These are phyloP conservation scores for Eupleurogrammus muticus DNA, from an alignment of 2,797 vertebrate species.

Conservation along the genomic window DNA sequence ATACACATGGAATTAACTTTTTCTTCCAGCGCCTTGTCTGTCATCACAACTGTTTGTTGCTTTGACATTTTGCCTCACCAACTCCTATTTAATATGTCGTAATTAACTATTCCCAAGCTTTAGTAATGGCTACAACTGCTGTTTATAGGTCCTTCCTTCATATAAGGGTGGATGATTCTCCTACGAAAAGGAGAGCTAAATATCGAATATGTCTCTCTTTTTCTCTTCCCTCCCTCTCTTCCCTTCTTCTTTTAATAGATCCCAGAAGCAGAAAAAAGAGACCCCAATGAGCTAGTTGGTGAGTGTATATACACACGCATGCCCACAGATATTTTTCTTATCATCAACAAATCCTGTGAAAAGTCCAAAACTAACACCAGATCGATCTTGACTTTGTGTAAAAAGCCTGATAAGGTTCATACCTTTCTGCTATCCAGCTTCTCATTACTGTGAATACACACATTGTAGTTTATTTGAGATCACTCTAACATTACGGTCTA, in stretches of 20 bases:
- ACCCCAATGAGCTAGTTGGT: slow-evolving; percentile 97
- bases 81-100: neutral
- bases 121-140: slow-evolving; percentile 3
- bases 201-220: slow-evolving; percentile 17
- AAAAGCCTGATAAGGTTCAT: neutral
- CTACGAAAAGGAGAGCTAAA: slow-evolving; percentile 34
- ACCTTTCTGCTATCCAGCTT: neutral
- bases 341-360: neutral
- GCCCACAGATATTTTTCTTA: too few relatives aligned
- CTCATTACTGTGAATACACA: too few relatives aligned
- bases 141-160: neutral
- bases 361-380: neutral
- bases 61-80: slow-evolving; percentile 10
- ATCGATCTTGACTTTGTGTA: neutral
- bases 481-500: too few relatives aligned
- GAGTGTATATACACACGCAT: slow-evolving; percentile 69
- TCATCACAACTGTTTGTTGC: neutral
- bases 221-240: neutral
- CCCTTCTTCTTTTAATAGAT: slow-evolving; percentile 71
- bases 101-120: slow-evolving; percentile 1
- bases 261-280: slow-evolving; percentile 88
- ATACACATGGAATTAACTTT: slow-evolving; percentile 13
- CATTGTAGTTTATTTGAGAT: too few relatives aligned
- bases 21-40: slow-evolving; percentile 21
- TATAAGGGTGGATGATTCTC: slow-evolving; percentile 6